Conservation (phyloP, 2,113 vertebrate genomes). For the Myrmecophaga tridactyla region DNA sequence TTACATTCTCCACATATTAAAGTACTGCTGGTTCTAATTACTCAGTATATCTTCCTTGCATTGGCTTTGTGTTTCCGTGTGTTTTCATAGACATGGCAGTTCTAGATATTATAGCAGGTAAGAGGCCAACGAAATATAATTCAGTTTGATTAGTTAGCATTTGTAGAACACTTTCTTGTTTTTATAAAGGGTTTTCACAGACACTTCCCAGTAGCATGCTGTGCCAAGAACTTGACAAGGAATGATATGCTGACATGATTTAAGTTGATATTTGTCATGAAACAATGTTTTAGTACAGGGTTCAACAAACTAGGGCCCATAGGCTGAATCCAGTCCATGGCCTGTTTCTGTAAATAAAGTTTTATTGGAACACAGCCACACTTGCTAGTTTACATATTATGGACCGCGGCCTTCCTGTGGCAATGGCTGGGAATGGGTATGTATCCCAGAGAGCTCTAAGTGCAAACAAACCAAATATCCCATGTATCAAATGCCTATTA, state of each 20-base stretch:
- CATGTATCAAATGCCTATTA: background rate
- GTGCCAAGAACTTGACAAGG: background rate
- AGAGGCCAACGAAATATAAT: background rate
- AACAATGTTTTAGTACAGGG: background rate
- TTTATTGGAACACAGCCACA: conserved; percentile 2
- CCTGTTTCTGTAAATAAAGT: conserved; percentile 25
- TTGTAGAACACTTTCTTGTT: background rate
- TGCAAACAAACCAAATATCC: background rate
- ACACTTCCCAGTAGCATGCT: background rate
- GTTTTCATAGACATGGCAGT: background rate
- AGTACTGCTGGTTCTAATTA: conserved; percentile 12
- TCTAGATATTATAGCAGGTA: background rate
- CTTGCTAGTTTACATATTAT: background rate
- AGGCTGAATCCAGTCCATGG: background rate
- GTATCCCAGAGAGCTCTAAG: background rate
- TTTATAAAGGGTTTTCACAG: background rate
- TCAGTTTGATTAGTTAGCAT: conserved; percentile 10
- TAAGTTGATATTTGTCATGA: background rate
- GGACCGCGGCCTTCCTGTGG: background rate
- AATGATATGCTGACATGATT: background rate
- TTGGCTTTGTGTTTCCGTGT: background rate
- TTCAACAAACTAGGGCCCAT: background rate
- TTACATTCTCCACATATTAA: conserved; percentile 15
- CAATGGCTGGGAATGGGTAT: background rate
- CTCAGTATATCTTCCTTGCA: background rate